phyloP scores from a whole-genome alignment of 2,797 vertebrate genomes.

The Echeneis naucrates region DNA sequence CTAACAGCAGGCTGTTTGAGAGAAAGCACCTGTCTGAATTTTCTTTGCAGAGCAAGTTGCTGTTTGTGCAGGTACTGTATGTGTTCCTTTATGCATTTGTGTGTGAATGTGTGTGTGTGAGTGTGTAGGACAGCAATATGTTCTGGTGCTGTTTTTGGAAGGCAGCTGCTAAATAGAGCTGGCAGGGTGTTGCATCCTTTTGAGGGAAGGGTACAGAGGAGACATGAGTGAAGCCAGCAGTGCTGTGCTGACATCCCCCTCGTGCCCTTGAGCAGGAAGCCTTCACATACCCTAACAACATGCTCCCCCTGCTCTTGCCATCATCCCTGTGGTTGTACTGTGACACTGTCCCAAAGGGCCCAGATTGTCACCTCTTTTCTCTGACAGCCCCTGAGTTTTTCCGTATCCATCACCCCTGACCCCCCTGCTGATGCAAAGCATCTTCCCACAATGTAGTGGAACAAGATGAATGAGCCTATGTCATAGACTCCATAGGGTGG shows the following conservation, averaged over 20 bases:
- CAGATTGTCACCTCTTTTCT: constrained; percentile 81
- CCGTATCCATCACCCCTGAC: constrained; percentile 80
- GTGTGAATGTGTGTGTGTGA: constrained; percentile 11
- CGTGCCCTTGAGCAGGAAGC: constrained; percentile 64
- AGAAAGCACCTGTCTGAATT: neutral
- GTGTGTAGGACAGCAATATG: constrained; percentile 26
- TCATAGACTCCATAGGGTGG: constrained; percentile 53
- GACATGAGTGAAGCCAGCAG: constrained; percentile 38
- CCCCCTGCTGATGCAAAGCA: constrained; percentile 47
- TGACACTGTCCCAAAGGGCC: constrained; percentile 72
- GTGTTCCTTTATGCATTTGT: constrained; percentile 7
- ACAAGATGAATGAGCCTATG: constrained; percentile 76
- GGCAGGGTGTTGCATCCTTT: constrained; percentile 24
- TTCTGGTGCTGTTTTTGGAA: constrained; percentile 46
- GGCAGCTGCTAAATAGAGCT: constrained; percentile 30
- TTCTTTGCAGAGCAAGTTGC: neutral
- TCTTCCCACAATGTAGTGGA: constrained; percentile 70
- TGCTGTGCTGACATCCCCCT: constrained; percentile 22
- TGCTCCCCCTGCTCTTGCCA: constrained; percentile 55
- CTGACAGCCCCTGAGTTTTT: constrained; percentile 70
- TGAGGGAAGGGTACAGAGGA: constrained; percentile 34
- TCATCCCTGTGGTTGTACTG: constrained; percentile 54
- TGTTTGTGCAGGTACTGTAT: constrained; percentile 1
- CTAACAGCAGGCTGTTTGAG: constrained; percentile 36
- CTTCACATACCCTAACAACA: constrained; percentile 39